Base-by-base conservation (phyloP, 2,797 vertebrate genomes). In the Ataeniobius toweri region DNA sequence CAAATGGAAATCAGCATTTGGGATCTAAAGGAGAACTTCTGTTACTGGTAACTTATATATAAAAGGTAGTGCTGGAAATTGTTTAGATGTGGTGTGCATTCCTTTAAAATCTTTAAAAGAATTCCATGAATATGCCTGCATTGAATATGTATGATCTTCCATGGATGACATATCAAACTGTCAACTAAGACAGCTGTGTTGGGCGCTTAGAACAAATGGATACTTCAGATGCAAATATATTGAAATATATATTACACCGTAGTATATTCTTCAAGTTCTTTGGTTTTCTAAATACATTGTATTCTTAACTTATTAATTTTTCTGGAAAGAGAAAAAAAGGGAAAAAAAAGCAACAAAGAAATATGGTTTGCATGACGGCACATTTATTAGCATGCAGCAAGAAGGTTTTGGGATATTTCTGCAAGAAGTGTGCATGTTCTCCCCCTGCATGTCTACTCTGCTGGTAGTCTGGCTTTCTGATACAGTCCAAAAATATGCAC, bases 1-100 rank as follows among this genome's bases (percentile, higher is more conserved):
- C 48, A 31, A 53, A 20, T 13, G 9, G 1, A 13, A 1, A 22
- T 51, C 26, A 53, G 9, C 26, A 53, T 51, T 36, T 53, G 20
- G 7, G 20, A 55, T 70, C 72, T 79, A 71, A 90, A 77, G 68
- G 28, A 1, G 87, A 85, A 83, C 67, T 81, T 79, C 68, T 65
- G 59, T 85, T 85, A 80, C 69, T 61, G 68, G 12, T 74, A 9
- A 78, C 86, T 84, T 84, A 74, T 16, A 31, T 78, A 72, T 50
- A 83, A 73, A 77, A 44, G 50, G 50, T n/a, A 76, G 48, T 16
- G 16, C 36, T 83, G 50, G 48, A 83, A 79, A 76, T 61, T 65
- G 63, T 71, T 78, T 77, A 31, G 28, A 71, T 72, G 41, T 24
- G 14, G 26, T 61, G 59, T 55, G 14, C 55, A 46, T 63, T 73